Evolutionary conservation across 2,888 invertebrate species (phyloP).

Genomic region (Ophonus ardosiacus): DNA sequence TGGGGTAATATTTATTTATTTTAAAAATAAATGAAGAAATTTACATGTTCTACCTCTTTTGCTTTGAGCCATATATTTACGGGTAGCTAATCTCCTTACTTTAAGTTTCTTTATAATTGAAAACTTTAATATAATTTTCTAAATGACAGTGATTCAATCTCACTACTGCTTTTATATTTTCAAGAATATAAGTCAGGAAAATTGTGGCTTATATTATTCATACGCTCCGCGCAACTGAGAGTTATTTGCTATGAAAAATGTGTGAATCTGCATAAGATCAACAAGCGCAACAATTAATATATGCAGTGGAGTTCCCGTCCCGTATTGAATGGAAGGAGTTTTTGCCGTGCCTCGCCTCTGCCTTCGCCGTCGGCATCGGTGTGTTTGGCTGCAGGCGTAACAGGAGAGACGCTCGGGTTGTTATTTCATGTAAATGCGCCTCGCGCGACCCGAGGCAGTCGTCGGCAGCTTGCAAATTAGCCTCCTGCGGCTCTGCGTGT

Average conservation of each 20-base stretch:
- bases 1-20: too few species aligned
- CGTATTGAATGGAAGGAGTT: conserved; percentile 24
- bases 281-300: conserved; percentile 5
- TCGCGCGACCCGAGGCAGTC: conserved; percentile 55
- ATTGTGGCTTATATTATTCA: neutral
- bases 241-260: neutral
- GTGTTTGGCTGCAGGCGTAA: neutral
- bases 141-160: neutral
- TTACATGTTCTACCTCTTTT: too few species aligned
- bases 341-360: neutral
- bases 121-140: too few species aligned
- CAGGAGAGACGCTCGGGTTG: conserved; percentile 32
- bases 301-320: neutral
- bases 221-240: neutral
- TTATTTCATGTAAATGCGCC: conserved; percentile 62
- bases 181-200: neutral
- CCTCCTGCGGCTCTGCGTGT: conserved; percentile 72
- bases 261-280: conserved; percentile 28
- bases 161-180: neutral
- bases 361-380: neutral
- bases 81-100: too few species aligned
- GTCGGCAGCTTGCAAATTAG: conserved; percentile 73
- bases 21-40: too few species aligned
- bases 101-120: too few species aligned
- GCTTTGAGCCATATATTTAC: too few species aligned